Percentiles rank a stretch among this genome's conserved stretches.
phyloP scores from a whole-genome alignment of 2,113 vertebrate species.

The Burhinus bistriatus region DNA sequence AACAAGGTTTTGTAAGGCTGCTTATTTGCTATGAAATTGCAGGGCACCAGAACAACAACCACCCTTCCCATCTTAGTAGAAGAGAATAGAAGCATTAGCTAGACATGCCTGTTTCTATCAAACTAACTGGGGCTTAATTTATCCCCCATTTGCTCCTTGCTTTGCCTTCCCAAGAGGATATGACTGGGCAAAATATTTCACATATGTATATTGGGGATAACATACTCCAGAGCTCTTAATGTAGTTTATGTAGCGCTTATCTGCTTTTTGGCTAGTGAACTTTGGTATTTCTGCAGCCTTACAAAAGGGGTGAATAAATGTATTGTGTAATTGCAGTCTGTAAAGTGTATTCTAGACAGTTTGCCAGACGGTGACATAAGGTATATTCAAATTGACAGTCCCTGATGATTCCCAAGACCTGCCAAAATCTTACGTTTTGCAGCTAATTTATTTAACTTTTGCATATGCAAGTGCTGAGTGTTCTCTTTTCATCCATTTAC shows the following conservation, averaged over 20 bases:
- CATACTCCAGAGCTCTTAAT: neutral
- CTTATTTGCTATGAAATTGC: neutral
- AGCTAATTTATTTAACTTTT: constrained; percentile 20
- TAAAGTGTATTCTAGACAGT: neutral
- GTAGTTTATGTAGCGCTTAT: neutral
- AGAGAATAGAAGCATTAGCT: neutral
- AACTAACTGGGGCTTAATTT: neutral
- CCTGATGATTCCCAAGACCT: neutral
- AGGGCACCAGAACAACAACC: neutral
- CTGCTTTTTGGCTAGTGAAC: neutral
- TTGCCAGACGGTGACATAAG: constrained; percentile 1
- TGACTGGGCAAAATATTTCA: neutral
- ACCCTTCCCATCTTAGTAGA: neutral
- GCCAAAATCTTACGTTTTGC: neutral
- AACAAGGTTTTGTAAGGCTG: neutral
- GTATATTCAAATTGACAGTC: neutral
- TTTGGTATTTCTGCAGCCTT: constrained; percentile 1
- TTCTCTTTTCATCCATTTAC: neutral
- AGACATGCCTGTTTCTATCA: neutral
- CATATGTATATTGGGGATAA: neutral
- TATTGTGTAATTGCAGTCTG: neutral
- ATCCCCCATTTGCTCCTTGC: neutral
- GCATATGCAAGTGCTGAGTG: neutral
- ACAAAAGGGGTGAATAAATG: neutral
- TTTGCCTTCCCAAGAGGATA: neutral